Conservation (phyloP, 2,113 vertebrate genomes). For the Syrrhaptes paradoxus region DNA sequence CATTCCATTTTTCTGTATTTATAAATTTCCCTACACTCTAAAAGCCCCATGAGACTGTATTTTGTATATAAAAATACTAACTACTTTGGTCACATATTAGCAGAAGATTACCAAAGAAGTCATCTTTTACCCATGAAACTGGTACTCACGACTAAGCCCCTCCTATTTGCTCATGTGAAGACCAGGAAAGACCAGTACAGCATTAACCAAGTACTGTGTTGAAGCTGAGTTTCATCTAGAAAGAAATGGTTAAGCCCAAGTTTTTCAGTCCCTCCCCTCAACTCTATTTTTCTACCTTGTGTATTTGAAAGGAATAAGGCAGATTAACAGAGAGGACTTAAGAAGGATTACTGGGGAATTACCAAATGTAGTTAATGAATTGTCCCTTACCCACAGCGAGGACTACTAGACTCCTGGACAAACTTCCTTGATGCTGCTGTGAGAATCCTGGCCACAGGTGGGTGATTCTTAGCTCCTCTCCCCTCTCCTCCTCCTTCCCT, state of each 20-base stretch:
- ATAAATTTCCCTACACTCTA: not conserved
- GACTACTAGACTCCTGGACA: not conserved
- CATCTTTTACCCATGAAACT: not conserved
- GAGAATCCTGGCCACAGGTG: not conserved
- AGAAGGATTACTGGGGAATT: not conserved
- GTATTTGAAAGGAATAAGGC: not conserved
- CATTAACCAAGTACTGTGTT: not conserved
- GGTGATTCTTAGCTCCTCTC: not conserved
- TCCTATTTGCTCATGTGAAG: not conserved
- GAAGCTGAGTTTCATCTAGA: not conserved
- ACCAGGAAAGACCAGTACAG: not conserved
- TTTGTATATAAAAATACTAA: not conserved
- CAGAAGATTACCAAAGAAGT: not conserved
- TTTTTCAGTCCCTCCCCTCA: not conserved
- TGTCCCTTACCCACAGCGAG: not conserved
- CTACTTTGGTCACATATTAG: not conserved
- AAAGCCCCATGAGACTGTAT: rapidly evolving
- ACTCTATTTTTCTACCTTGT: not conserved
- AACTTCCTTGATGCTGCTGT: not conserved
- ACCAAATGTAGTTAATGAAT: not conserved
- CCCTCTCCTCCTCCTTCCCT: not conserved
- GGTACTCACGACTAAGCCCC: not conserved
- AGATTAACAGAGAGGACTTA: not conserved
- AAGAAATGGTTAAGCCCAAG: not conserved
- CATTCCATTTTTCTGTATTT: not conserved